Evolutionary conservation across 2,113 vertebrate species (phyloP).

Genomic region (Thalassarche chlororhynchos): DNA sequence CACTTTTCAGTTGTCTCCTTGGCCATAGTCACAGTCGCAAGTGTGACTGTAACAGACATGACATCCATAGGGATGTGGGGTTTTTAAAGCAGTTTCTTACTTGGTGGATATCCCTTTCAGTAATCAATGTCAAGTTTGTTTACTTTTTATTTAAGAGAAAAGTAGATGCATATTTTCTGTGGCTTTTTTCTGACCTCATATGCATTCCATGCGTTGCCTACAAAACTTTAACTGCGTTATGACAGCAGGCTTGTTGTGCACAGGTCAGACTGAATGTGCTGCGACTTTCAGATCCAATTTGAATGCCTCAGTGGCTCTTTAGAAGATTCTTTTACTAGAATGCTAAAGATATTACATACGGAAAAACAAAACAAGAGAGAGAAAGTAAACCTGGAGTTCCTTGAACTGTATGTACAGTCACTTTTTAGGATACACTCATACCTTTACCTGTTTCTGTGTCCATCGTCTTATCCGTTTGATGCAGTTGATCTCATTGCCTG

Average conservation of each 20-base stretch:
- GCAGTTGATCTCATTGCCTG: neutral
- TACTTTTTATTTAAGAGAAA: neutral
- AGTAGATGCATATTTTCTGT: neutral
- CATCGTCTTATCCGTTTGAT: neutral
- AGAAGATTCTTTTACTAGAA: neutral
- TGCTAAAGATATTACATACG: neutral
- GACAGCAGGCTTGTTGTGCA: neutral
- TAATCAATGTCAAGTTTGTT: neutral
- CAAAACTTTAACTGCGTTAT: neutral
- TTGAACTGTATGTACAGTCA: neutral
- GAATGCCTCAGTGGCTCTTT: neutral
- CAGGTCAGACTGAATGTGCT: neutral
- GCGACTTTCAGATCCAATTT: neutral
- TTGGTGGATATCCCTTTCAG: neutral
- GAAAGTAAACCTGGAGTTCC: neutral
- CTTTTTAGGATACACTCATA: slow-evolving; percentile 19
- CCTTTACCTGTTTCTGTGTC: neutral
- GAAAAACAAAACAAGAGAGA: neutral
- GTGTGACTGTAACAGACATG: neutral
- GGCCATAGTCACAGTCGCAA: neutral
- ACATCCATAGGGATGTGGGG: neutral
- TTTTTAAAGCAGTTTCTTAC: neutral
- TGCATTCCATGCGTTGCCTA: neutral
- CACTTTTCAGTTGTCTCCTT: neutral
- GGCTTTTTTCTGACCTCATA: neutral